Evolutionary conservation across 2,797 vertebrate species (phyloP), one percentile per base, ranked within the genome.

Genomic region (Zenarchopterus dispar): DNA sequence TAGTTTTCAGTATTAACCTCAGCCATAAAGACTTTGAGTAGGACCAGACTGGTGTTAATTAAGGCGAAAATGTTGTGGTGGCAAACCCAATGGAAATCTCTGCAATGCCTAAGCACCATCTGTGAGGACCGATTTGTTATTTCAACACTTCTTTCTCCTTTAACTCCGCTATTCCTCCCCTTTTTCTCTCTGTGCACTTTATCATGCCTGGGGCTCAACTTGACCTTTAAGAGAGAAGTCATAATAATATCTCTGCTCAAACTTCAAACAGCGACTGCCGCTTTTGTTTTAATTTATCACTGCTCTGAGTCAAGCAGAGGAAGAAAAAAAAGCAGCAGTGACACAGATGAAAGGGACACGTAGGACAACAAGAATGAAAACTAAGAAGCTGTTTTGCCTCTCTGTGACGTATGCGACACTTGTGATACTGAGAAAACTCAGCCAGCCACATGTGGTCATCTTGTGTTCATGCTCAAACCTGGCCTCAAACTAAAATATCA

Each of bases 211-310:
- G 79, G 88, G 88, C 88, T 86, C 86, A 88, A 83, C 68, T 84
- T 88, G 89, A 91, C 89, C 88, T 91, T 85, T 76, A 61, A 81
- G 50, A 58, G 72, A 86, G 77, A 86, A 87, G 87, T 90, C 88
- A 92, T 86, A 91, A 92, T 85, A 89, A 82, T 24, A 70, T 79
- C 81, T 87, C 81, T 80, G 62, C 57, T 84, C 76, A 74, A 72
- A 90, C 88, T 89, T 93, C 91, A 91, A 92, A 93, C 63, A 43
- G 55, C 5, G 3, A 74, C 71, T 60, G 71, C 53, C 6, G 51
- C 71, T 85, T 73, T 81, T 83, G 82, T 88, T 90, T 88, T 67
- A 81, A 85, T 84, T 84, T 66, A 81, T 78, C 78, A 63, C 70
- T 61, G 71, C 69, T 73, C 67, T 74, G 82, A 89, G 78, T 89